These are phyloP conservation scores for Scophthalmus maximus DNA, from an alignment of 2,113 vertebrate genomes.

Conservation along the genomic window DNA sequence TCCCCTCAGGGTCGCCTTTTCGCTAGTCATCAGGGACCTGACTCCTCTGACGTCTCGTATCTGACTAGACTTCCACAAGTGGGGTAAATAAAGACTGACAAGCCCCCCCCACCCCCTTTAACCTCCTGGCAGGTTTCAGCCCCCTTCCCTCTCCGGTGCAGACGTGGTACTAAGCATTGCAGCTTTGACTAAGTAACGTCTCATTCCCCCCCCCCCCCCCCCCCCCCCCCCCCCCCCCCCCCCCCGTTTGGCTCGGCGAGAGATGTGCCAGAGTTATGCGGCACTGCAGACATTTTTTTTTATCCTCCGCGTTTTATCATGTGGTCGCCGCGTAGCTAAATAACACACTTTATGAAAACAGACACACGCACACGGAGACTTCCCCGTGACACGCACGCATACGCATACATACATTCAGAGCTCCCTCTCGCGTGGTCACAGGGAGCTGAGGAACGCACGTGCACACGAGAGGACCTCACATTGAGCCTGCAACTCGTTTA, in stretches of 20 bases:
- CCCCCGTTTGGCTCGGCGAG: conserved; percentile 4
- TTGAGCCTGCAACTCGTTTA: conserved; percentile 49
- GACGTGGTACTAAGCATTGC: conserved; percentile 6
- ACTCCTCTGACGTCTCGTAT: conserved; percentile 57
- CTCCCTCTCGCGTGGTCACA: conserved; percentile 59
- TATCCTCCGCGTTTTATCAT: conserved; percentile 40
- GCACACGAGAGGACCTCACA: conserved; percentile 76
- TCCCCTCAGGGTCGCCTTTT: conserved; percentile 55
- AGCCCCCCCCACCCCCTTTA: conserved; percentile 23
- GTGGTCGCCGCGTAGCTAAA: conserved; percentile 50
- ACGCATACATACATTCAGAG: conserved; percentile 49
- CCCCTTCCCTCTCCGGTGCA: conserved; percentile 22
- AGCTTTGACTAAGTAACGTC: conserved; percentile 14
- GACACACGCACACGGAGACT: conserved; percentile 15
- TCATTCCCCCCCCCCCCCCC: conserved; percentile 10
- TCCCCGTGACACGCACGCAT: conserved; percentile 19
- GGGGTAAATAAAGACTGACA: conserved; percentile 76
- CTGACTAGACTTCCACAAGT: conserved; percentile 68
- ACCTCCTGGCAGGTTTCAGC: conserved; percentile 56
- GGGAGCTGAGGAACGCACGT: conserved; percentile 52
- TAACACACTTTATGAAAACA: conserved; percentile 62
- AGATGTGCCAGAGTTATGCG: conserved; percentile 19
- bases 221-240: neutral
- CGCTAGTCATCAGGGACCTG: conserved; percentile 67
- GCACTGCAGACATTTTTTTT: conserved; percentile 22